phyloP scores from a whole-genome alignment of 2,888 invertebrate species.

The Spodoptera littoralis region DNA sequence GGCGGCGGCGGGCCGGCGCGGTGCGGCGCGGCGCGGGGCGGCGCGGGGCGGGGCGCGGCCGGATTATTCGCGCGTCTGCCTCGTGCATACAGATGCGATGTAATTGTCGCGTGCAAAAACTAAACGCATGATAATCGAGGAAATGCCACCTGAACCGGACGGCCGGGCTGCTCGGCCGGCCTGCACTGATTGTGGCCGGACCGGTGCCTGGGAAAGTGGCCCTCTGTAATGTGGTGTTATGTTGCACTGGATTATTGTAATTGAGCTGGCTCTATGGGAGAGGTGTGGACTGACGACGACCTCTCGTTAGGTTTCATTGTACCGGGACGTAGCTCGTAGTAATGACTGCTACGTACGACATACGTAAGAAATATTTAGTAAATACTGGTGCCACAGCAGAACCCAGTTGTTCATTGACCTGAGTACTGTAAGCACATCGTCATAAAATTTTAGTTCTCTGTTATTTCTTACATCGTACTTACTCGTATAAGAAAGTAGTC shows the following conservation, averaged over 20 bases:
- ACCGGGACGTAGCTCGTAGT: too few species aligned
- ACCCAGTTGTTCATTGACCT: too few species aligned
- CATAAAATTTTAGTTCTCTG: too few species aligned
- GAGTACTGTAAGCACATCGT: neutral
- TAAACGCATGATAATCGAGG: constrained; percentile 81
- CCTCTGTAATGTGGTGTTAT: constrained; percentile 41
- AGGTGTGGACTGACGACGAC: constrained; percentile 2
- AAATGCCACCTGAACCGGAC: constrained; percentile 71
- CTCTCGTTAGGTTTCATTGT: constrained; percentile 1
- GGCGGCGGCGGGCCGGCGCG: constrained; percentile 37
- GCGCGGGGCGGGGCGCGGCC: constrained; percentile 51
- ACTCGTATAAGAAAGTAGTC: too few species aligned
- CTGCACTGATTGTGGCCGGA: constrained; percentile 53
- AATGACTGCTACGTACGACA: too few species aligned
- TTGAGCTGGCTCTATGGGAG: constrained; percentile 40
- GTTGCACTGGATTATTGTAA: constrained; percentile 43
- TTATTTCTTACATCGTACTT: too few species aligned
- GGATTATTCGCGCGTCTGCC: constrained; percentile 64
- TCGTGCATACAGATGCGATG: constrained; percentile 83
- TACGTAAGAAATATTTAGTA: too few species aligned
- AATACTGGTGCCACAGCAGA: too few species aligned
- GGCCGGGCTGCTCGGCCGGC: constrained; percentile 25
- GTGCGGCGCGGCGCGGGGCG: neutral
- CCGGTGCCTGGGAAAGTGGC: constrained; percentile 34
- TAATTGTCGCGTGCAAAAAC: constrained; percentile 83